Conservation (phyloP, 2,113 vertebrate species). For the Hassar affinis region DNA sequence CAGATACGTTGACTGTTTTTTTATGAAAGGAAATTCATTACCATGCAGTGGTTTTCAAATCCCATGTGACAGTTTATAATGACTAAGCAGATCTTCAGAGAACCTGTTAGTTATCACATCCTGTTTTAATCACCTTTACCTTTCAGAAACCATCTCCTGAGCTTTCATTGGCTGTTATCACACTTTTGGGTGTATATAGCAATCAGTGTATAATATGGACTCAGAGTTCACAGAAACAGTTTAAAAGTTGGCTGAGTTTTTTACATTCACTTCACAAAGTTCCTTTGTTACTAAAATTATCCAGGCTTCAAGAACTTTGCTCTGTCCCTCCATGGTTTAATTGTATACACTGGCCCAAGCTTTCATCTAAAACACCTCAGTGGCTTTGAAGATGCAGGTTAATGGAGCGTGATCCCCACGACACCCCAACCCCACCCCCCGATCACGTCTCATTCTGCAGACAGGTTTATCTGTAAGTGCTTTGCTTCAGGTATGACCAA, state of each 20-base stretch:
- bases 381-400: conserved; percentile 30
- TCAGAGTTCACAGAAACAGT: background rate
- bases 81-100: conserved; percentile 46
- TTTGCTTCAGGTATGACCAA: background rate
- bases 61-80: conserved; percentile 24
- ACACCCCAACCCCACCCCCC: background rate
- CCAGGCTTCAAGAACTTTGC: background rate
- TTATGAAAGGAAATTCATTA: background rate
- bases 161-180: background rate
- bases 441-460: conserved; percentile 11
- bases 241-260: background rate
- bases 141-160: background rate
- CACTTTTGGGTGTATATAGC: background rate
- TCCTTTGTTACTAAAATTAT: background rate
- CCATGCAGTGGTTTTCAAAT: background rate
- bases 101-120: conserved; percentile 9
- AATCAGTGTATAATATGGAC: background rate
- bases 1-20: background rate
- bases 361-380: conserved; percentile 7
- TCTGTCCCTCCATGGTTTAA: background rate
- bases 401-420: background rate
- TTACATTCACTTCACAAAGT: background rate
- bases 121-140: background rate
- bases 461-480: conserved; percentile 15
- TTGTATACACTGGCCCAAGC: background rate